Evolutionary conservation across 2,888 invertebrate species (phyloP).

Genomic region (Glaucopsyche alexis): DNA sequence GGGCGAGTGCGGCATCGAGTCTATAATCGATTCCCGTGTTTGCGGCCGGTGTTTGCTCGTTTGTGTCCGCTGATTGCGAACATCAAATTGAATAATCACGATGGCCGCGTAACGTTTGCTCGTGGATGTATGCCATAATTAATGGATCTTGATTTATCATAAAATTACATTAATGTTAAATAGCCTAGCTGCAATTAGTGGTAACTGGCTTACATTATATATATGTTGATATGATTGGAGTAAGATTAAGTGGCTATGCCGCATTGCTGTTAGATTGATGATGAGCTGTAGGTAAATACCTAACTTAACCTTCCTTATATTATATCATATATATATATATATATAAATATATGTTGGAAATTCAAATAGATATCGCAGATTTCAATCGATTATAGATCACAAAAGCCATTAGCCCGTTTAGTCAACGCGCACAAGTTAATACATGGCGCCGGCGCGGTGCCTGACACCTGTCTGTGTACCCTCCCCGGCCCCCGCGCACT

Average conservation of each 20-base stretch:
- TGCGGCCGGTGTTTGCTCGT: conserved; percentile 71
- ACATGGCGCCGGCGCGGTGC: too few species aligned
- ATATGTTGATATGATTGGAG: conserved; percentile 2
- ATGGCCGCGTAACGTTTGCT: conserved; percentile 46
- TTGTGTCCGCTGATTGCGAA: conserved; percentile 75
- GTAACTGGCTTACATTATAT: conserved; percentile 19
- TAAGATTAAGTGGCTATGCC: conserved; percentile 9
- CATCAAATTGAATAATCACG: conserved; percentile 74
- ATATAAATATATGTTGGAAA: too few species aligned
- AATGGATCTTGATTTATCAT: conserved; percentile 31
- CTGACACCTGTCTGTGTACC: too few species aligned
- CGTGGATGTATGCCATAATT: conserved; percentile 24
- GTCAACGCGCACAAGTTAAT: too few species aligned
- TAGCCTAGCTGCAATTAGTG: conserved; percentile 10
- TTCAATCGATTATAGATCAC: too few species aligned
- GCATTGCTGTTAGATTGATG: neutral
- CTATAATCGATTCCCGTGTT: conserved; percentile 73
- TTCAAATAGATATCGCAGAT: too few species aligned
- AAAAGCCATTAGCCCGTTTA: too few species aligned
- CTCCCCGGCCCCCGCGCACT: too few species aligned
- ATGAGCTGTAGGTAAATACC: too few species aligned
- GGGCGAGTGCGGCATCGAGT: conserved; percentile 57
- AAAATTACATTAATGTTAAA: conserved; percentile 29
- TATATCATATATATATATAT: too few species aligned
- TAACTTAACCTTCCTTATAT: too few species aligned